These are phyloP conservation scores for Notodonta ziczac DNA, from an alignment of 2,888 invertebrate genomes.

Conservation along the genomic window DNA sequence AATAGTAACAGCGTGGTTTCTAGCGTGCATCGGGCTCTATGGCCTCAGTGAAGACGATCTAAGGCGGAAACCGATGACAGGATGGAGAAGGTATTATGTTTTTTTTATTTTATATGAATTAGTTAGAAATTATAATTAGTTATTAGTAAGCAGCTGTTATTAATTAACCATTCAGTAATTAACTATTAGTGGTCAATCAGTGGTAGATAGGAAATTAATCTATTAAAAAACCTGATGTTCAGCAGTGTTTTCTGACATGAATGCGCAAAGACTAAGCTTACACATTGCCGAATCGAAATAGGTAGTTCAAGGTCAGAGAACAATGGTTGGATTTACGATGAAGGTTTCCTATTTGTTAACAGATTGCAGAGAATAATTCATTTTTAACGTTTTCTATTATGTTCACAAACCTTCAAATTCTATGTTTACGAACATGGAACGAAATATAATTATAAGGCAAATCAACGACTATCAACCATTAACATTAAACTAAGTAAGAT, in stretches of 20 bases:
- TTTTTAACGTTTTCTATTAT: conserved; percentile 19
- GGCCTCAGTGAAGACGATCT: conserved; percentile 93
- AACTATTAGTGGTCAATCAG: no score
- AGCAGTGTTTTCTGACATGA: not conserved
- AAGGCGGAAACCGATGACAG: conserved; percentile 90
- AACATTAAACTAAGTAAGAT: not conserved
- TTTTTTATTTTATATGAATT: no score
- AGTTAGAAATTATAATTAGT: no score
- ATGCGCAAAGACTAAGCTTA: conserved; percentile 10
- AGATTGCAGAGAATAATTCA: conserved; percentile 5
- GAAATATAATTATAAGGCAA: not conserved
- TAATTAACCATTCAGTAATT: no score
- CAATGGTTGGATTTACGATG: conserved; percentile 9
- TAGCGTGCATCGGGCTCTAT: conserved; percentile 92
- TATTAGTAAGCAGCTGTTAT: no score
- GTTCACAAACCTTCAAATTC: not conserved
- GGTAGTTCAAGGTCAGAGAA: conserved; percentile 20
- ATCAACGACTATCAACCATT: not conserved
- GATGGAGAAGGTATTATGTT: conserved; percentile 90
- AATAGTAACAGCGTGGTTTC: conserved; percentile 92
- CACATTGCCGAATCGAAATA: conserved; percentile 8
- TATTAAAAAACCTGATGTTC: no score
- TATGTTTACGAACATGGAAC: not conserved
- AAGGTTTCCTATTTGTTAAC: conserved; percentile 6
- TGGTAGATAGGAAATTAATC: no score